phyloP scores from a whole-genome alignment of 2,888 invertebrate species.

The Drosophila kanekoi region DNA sequence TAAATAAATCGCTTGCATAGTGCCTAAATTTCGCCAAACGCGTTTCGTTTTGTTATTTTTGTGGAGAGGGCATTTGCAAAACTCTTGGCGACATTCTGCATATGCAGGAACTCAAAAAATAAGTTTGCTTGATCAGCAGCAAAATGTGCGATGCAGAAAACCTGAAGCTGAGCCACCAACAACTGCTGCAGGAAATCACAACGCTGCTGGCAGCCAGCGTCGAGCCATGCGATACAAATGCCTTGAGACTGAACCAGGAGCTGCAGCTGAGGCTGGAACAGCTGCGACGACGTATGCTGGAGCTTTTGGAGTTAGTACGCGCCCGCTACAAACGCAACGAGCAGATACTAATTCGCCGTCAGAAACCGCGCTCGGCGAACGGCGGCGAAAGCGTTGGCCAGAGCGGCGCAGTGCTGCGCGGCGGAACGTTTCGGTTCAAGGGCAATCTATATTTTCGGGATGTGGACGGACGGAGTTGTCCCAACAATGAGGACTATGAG shows the following conservation, averaged over 20 bases:
- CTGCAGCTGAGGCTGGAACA: conserved; percentile 73
- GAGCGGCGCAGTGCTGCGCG: conserved; percentile 85
- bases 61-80: background rate
- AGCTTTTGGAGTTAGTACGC: conserved; percentile 60
- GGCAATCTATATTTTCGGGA: conserved; percentile 88
- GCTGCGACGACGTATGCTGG: conserved; percentile 57
- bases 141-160: conserved; percentile 36
- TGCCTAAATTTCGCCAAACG: conserved; percentile 20
- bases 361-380: conserved; percentile 13
- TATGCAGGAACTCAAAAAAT: background rate
- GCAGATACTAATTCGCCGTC: conserved; percentile 47
- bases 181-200: conserved; percentile 52
- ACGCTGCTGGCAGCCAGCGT: conserved; percentile 30
- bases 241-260: conserved; percentile 73
- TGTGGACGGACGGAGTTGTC: conserved; percentile 86
- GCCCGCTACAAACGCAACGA: conserved; percentile 72
- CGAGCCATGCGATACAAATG: conserved; percentile 57
- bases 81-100: background rate
- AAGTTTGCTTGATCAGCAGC: background rate
- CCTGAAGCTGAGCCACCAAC: conserved; percentile 27
- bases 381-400: conserved; percentile 28
- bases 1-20: conserved; percentile 4
- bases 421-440: conserved; percentile 85
- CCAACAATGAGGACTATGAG: conserved; percentile 88
- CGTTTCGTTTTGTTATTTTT: conserved; percentile 5